Evolutionary conservation across 2,888 invertebrate species (phyloP).

Genomic region (Epicampocera succincta): DNA sequence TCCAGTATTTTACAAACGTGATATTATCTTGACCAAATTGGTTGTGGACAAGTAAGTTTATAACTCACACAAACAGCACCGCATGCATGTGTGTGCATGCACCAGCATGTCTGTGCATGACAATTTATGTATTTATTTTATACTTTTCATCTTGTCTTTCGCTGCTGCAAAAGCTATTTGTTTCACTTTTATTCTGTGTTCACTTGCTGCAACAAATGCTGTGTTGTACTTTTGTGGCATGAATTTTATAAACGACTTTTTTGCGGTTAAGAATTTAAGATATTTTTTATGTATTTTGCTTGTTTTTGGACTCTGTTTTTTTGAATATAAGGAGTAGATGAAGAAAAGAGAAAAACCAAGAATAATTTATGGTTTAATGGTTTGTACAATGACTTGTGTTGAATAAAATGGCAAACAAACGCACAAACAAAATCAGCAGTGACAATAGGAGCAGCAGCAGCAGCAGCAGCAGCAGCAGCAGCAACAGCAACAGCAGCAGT

Average conservation of each 20-base stretch:
- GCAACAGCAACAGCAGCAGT: constrained; percentile 8
- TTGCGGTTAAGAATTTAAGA: constrained; percentile 61
- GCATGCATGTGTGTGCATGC: background rate
- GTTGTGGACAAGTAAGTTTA: constrained; percentile 89
- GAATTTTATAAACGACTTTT: constrained; percentile 62
- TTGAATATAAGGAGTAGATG: background rate
- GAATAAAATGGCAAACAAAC: background rate
- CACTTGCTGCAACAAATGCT: constrained; percentile 16
- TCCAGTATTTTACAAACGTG: constrained; percentile 96
- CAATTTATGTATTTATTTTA: constrained; percentile 27
- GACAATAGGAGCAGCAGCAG: constrained; percentile 9
- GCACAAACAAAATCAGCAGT: constrained; percentile 11
- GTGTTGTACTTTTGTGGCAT: constrained; percentile 37
- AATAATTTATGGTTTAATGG: constrained; percentile 62
- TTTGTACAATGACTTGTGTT: constrained; percentile 62
- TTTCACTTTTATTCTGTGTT: constrained; percentile 32
- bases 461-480: constrained; percentile 9
- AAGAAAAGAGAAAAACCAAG: constrained; percentile 18
- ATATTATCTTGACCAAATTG: constrained; percentile 93
- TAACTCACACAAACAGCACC: no score
- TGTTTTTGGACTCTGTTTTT: constrained; percentile 16
- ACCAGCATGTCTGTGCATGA: background rate
- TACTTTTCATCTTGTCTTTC: constrained; percentile 31
- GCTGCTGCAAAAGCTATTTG: constrained; percentile 39
- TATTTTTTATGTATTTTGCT: constrained; percentile 23